Base-by-base conservation (phyloP, 2,888 invertebrate species). In the Hyposoter didymator region DNA sequence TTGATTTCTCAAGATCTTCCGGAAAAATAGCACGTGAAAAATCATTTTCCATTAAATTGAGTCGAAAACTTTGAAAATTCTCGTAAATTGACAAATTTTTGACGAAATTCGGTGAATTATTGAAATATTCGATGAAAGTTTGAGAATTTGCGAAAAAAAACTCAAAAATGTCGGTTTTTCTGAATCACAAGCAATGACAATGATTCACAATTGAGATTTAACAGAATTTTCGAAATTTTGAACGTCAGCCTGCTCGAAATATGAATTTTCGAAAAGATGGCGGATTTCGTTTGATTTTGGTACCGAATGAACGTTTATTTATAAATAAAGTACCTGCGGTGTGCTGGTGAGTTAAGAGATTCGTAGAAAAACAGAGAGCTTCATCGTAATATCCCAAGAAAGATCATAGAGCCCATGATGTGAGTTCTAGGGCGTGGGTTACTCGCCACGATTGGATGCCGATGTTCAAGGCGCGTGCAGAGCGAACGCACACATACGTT, bases 361-460 rank as follows among this genome's bases (percentile, higher is more conserved):
- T 82, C 19, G 39, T 43, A 32, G 76, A 62, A 22, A 75, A 69
- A 74, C 49, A 39, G 72, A 39, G 72, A 79, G 22, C 74, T 62
- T 32, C 78, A 43, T 74, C 59, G 55, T 73, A 45, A 67, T 62
- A 32, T 52, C 19, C 66, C 17, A 39, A 43, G 47, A 73, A 55
- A 28, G 52, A 69, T 45, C 43, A 47, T 28, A 32, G 5, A 55
- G 10, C 28, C 62, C 45, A 39, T 64, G 28, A 76, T 75, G 35
- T 19, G 47, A 35, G 70, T 39, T 70, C 17, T 8, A 82, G 67
- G 75, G 76, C 72, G 79, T 69, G 67, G 64, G 55, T 82, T 49
- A 52, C 43, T 79, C 39, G 69, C 17, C 35, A 12, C 22, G 74
- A 74, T 74, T 74, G 55, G 59, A 74, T 74, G 28, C 43, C 17